Evolutionary conservation across 2,113 vertebrate species (phyloP), one percentile per base, ranked within the genome.

Genomic region (Stomatorhinus ivindoensis): DNA sequence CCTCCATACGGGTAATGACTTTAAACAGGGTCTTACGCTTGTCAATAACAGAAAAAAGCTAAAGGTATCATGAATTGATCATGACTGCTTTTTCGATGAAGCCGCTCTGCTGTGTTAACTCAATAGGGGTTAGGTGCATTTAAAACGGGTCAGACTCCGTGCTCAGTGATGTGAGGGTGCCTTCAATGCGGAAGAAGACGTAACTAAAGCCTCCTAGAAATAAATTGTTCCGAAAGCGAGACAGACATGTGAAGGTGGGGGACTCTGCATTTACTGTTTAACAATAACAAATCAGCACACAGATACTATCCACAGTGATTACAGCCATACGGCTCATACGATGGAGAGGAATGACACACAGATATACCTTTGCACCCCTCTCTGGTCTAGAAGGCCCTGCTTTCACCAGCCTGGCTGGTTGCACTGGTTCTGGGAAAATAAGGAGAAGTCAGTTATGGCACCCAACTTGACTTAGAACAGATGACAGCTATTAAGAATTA

Each of bases 331-430:
- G 39, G 35, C n/a, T 7, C 2, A 17, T 19, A 80, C 2, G n/a
- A 82, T 8, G 42, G 35, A 84, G 44, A 73, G 61, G 48, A 10
- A 48, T 35, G 17, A 50, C 44, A 76, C 44, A 80, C 48, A 80
- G 19, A 83, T 80, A 42, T 85, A 89, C 88, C 80, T 85, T 89
- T 58, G 24, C 88, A 10, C 51, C 80, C 48, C 42, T 89, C 13
- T 24, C 44, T 58, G 88, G 35, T 46, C 88, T 53, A 46, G 88
- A n/a, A 24, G 51, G 31, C 46, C 80, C 88, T 17, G 88, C 88
- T 89, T 44, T 84, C 80, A 89, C 88, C 13, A 89, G 80, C 51
- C 42, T 85, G 19, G 88, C 21, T 47, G 88, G 80, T 6, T 47
- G 88, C 21, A 42, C 44, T 47, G 50, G 51, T 85, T 89, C 88